Conservation (phyloP, 2,113 vertebrate genomes). For the Festucalex cinctus region DNA sequence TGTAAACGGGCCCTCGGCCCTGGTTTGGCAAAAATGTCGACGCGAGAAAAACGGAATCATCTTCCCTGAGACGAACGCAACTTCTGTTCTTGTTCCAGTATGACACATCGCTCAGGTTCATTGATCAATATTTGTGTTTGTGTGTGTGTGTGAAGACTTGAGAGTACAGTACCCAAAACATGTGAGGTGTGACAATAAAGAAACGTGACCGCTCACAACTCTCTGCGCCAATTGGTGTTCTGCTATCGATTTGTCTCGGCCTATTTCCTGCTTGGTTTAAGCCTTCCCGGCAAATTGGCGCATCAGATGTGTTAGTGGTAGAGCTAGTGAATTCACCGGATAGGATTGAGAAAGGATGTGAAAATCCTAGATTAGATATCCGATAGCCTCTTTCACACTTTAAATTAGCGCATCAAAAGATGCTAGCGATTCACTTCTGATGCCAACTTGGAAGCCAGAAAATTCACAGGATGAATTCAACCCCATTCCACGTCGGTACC, state of each 20-base stretch:
- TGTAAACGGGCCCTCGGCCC: slow-evolving; percentile 89
- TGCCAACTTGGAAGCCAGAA: no score
- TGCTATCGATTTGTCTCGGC: neutral
- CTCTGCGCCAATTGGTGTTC: neutral
- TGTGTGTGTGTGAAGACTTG: slow-evolving; percentile 44
- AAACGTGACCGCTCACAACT: neutral
- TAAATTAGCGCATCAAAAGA: no score
- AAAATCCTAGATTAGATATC: no score
- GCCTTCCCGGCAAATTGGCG: no score
- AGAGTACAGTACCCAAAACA: slow-evolving; percentile 57
- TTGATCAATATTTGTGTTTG: slow-evolving; percentile 11
- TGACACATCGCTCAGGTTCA: slow-evolving; percentile 21
- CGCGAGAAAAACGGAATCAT: slow-evolving; percentile 37
- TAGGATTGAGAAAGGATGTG: no score
- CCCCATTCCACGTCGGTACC: no score
- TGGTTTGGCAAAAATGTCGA: slow-evolving; percentile 92
- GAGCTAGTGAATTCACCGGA: no score
- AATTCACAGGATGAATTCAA: no score
- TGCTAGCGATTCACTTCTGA: no score
- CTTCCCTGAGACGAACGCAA: slow-evolving; percentile 66
- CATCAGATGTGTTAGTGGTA: no score
- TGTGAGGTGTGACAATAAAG: slow-evolving; percentile 32
- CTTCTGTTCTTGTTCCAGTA: slow-evolving; percentile 18
- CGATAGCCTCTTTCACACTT: no score
- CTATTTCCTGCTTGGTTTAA: no score